Conservation (phyloP, 2,797 vertebrate species). For the Sebastes nivosus region DNA sequence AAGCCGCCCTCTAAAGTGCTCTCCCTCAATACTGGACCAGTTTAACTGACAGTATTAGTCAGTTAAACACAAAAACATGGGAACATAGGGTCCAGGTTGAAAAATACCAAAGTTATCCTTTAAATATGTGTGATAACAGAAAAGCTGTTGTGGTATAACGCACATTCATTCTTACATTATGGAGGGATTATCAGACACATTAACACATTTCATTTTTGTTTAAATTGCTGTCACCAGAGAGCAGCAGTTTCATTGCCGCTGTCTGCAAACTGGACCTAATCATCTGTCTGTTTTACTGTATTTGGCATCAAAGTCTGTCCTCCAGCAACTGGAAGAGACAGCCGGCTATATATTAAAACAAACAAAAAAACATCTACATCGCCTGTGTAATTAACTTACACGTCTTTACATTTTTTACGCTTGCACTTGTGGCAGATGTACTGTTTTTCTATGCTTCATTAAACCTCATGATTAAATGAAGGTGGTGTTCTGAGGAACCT, state of each 20-base stretch:
- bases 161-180: neutral
- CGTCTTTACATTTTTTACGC: neutral
- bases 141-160: no score
- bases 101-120: no score
- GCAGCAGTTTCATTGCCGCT: neutral
- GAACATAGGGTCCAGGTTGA: no score
- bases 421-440: neutral
- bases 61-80: neutral
- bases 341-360: no score
- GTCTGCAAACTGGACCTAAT: neutral
- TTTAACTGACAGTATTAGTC: neutral
- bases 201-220: neutral
- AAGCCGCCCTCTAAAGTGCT: neutral
- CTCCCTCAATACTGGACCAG: neutral
- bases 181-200: neutral
- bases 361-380: neutral
- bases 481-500: neutral
- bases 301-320: neutral
- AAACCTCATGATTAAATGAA: constrained; percentile 4
- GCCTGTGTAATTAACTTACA: neutral
- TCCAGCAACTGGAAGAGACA: neutral
- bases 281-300: neutral
- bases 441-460: neutral
- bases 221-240: neutral
- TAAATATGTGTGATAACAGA: no score